These are phyloP conservation scores for Ciconia nigra DNA, from an alignment of 2,797 vertebrate genomes.

Conservation along the genomic window DNA sequence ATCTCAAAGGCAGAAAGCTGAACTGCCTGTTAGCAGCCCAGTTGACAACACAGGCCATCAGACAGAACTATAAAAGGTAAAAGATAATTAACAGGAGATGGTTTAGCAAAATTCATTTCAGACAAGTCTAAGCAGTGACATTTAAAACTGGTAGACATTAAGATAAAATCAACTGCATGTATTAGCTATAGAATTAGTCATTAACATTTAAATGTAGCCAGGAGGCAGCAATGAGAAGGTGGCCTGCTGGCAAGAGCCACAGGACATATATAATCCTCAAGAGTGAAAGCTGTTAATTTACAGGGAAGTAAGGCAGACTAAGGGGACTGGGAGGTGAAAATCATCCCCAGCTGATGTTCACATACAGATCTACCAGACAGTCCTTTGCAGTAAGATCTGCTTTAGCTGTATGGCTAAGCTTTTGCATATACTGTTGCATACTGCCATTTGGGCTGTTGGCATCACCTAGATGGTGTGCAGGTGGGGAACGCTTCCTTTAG, in stretches of 20 bases:
- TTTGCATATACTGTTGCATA: neutral
- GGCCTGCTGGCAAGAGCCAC: constrained; percentile 15
- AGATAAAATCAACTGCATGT: constrained; percentile 36
- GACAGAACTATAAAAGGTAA: neutral
- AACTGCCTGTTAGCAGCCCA: neutral
- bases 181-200: constrained; percentile 53
- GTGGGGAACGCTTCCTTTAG: neutral
- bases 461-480: neutral
- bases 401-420: neutral
- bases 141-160: constrained; percentile 45
- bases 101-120: constrained; percentile 40
- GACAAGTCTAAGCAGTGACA: constrained; percentile 30
- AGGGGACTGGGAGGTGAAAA: neutral
- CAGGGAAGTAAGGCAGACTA: neutral
- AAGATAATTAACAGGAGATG: constrained; percentile 32
- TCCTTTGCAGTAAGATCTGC: neutral
- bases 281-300: constrained; percentile 6
- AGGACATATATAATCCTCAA: neutral
- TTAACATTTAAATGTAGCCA: constrained; percentile 56
- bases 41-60: neutral
- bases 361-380: neutral
- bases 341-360: neutral
- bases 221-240: constrained; percentile 17
- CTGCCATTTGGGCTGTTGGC: neutral
- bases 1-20: neutral